phyloP scores from a whole-genome alignment of 1,140 invertebrate genomes.

The Macrobrachium nipponense region DNA sequence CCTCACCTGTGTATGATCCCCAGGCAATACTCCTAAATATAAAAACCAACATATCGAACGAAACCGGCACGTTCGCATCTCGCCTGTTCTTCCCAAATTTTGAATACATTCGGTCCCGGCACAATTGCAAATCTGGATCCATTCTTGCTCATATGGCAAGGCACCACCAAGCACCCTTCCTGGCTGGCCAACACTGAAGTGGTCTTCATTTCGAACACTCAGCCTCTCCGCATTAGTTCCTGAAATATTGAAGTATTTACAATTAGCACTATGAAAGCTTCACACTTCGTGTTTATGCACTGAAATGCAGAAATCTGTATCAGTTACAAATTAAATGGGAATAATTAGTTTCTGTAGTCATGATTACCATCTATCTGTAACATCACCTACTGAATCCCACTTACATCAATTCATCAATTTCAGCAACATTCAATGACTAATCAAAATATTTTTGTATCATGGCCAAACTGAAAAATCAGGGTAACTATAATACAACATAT shows the following conservation, averaged over 20 bases:
- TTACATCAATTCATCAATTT: too few relatives aligned
- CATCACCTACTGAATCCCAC: too few relatives aligned
- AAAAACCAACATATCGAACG: constrained; percentile 54
- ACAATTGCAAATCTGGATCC: constrained; percentile 43
- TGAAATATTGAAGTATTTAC: neutral
- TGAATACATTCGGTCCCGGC: constrained; percentile 37
- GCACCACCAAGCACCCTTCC: constrained; percentile 35
- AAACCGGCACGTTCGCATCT: constrained; percentile 51
- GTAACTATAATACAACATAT: too few relatives aligned
- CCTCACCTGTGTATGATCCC: constrained; percentile 51
- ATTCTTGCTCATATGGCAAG: constrained; percentile 38
- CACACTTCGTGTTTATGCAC: neutral
- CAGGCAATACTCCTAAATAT: constrained; percentile 50
- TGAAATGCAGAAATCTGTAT: neutral
- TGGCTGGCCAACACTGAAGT: constrained; percentile 26
- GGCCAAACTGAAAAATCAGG: too few relatives aligned
- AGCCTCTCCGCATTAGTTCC: neutral
- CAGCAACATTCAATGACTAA: too few relatives aligned
- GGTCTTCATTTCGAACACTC: constrained; percentile 27
- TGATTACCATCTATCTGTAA: too few relatives aligned
- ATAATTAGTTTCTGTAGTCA: too few relatives aligned
- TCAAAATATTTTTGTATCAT: too few relatives aligned
- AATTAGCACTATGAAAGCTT: neutral
- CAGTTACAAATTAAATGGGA: too few relatives aligned
- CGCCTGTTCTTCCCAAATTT: constrained; percentile 27